phyloP scores from a whole-genome alignment of 2,888 invertebrate species.

The Lamellibrachia columna region DNA sequence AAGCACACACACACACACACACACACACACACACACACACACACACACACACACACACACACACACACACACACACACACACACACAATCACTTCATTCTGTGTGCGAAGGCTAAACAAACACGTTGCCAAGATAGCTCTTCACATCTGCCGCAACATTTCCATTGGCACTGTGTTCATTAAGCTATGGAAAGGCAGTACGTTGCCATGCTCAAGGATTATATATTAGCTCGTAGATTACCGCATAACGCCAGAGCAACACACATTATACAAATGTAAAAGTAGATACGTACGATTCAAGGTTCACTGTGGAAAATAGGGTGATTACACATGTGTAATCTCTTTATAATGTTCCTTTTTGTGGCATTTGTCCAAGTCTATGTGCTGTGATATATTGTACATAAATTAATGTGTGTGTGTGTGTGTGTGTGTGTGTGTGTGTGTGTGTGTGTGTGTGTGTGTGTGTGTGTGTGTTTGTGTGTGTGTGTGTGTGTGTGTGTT shows the following conservation, averaged over 20 bases:
- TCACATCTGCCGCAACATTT: background rate
- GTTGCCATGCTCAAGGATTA: background rate
- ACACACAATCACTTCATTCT: background rate
- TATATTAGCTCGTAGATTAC: background rate
- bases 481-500: no score
- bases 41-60: background rate
- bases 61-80: background rate
- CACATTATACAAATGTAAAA: background rate
- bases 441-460: no score
- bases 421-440: no score
- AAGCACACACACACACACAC: background rate
- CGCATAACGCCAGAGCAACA: background rate
- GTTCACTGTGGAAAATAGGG: no score
- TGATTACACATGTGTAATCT: no score
- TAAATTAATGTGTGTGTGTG: no score
- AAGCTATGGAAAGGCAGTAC: background rate
- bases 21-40: background rate
- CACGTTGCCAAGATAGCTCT: background rate
- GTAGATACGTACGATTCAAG: no score
- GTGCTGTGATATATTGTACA: no score
- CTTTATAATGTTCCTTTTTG: no score
- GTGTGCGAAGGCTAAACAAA: background rate
- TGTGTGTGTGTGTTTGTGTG: no score
- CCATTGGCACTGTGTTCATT: background rate
- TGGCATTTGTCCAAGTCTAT: no score